A percentile compares a stretch with the other conserved stretches of the same genome.
Conservation (phyloP, 1,140 invertebrate genomes). For the Phortica variegata region DNA sequence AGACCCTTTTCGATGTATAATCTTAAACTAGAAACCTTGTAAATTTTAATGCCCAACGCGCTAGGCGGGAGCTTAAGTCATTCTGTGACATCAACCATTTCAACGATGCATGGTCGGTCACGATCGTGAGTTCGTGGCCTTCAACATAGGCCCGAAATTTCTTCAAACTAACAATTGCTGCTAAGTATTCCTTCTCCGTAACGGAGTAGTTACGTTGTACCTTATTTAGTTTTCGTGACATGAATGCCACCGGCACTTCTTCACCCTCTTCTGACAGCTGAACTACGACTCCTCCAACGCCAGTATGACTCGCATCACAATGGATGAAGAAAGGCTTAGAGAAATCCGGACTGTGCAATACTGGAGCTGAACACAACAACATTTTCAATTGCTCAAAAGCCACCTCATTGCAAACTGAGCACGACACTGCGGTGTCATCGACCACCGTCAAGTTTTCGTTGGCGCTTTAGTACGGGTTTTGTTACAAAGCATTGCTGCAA, state of each 20-base stretch:
- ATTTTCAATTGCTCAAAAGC: slow-evolving; percentile 39
- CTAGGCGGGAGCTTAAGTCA: slow-evolving; percentile 10
- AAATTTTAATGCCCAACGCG: slow-evolving; percentile 33
- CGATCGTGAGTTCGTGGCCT: slow-evolving; percentile 45
- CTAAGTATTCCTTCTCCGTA: slow-evolving; percentile 58
- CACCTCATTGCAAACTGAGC: too few relatives aligned
- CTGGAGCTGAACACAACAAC: slow-evolving; percentile 32
- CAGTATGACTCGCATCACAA: slow-evolving; percentile 43
- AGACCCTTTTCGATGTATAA: slow-evolving; percentile 33
- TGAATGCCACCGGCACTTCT: slow-evolving; percentile 27
- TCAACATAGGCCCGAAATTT: slow-evolving; percentile 56
- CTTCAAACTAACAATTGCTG: slow-evolving; percentile 54
- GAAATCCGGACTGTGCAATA: slow-evolving; percentile 45
- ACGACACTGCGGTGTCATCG: too few relatives aligned
- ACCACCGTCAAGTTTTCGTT: too few relatives aligned
- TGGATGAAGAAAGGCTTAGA: slow-evolving; percentile 37
- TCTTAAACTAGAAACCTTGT: slow-evolving; percentile 29
- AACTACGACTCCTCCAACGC: slow-evolving; percentile 39
- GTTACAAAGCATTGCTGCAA: too few relatives aligned
- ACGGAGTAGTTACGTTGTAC: too few relatives aligned
- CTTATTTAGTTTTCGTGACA: too few relatives aligned
- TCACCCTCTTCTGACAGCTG: slow-evolving; percentile 21
- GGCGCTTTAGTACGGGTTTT: too few relatives aligned
- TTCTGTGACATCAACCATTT: slow-evolving; percentile 24
- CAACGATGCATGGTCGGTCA: slow-evolving; percentile 30